A percentile compares a stretch with the other conserved stretches of the same genome.
Conservation (phyloP, 2,888 invertebrate genomes). For the Atrina japonica region DNA sequence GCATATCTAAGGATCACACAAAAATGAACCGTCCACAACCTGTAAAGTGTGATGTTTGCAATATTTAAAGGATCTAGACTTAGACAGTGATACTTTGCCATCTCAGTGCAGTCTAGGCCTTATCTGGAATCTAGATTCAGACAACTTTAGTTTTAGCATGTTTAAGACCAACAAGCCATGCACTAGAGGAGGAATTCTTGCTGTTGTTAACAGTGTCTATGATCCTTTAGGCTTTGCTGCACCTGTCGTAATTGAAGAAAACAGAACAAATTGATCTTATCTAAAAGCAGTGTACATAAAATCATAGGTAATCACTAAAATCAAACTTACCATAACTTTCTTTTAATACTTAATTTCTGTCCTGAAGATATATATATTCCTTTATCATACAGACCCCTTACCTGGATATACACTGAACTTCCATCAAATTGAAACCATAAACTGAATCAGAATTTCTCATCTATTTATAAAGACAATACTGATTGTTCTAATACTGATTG, state of each 20-base stretch:
- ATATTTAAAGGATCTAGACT: conserved; percentile 16
- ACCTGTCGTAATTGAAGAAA: conserved; percentile 12
- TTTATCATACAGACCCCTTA: too few relatives aligned
- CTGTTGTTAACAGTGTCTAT: conserved; percentile 19
- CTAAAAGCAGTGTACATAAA: too few relatives aligned
- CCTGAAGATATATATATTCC: too few relatives aligned
- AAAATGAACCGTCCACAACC: background rate
- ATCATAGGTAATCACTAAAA: too few relatives aligned
- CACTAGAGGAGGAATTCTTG: conserved; percentile 21
- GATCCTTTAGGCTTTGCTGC: conserved; percentile 27
- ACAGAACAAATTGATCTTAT: too few relatives aligned
- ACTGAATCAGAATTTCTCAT: too few relatives aligned
- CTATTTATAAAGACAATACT: too few relatives aligned
- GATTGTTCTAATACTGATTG: too few relatives aligned
- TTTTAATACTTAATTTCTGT: too few relatives aligned
- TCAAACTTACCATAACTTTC: too few relatives aligned
- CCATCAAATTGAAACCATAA: too few relatives aligned
- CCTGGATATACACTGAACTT: too few relatives aligned
- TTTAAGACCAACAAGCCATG: background rate
- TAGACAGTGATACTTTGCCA: background rate
- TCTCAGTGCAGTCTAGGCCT: background rate
- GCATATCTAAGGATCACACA: background rate
- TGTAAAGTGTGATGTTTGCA: conserved; percentile 4
- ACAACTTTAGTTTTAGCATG: conserved; percentile 8
- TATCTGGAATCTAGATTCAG: conserved; percentile 1